A percentile compares a stretch with the other conserved stretches of the same genome.
Evolutionary conservation across 2,113 vertebrate genomes (phyloP).

Genomic region (Entosphenus tridentatus): DNA sequence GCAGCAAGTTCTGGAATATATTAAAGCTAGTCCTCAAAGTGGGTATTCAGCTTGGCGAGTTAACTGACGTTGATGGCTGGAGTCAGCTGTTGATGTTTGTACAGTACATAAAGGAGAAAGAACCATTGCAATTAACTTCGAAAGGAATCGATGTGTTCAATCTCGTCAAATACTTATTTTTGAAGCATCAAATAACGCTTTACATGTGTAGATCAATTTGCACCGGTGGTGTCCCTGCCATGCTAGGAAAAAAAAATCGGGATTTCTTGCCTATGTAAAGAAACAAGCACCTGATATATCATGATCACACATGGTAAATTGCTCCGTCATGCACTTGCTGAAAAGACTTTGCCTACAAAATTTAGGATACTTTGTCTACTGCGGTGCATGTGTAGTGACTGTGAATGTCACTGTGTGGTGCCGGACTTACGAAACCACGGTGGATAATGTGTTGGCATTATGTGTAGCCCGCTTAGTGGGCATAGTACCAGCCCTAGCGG

Average conservation of each 20-base stretch:
- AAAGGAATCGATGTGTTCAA: slow-evolving; percentile 11
- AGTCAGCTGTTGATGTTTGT: slow-evolving; percentile 16
- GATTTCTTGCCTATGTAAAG: neutral
- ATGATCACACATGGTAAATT: neutral
- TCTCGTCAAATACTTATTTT: slow-evolving; percentile 15
- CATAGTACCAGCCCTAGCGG: no score
- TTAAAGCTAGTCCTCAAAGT: slow-evolving; percentile 12
- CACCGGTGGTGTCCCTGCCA: neutral
- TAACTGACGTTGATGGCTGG: slow-evolving; percentile 12
- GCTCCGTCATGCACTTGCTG: neutral
- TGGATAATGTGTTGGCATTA: no score
- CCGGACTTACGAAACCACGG: no score
- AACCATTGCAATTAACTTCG: slow-evolving; percentile 11
- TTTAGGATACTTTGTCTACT: slow-evolving; percentile 1
- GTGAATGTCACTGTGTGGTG: no score
- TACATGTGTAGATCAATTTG: neutral
- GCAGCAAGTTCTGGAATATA: slow-evolving; percentile 8
- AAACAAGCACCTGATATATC: neutral
- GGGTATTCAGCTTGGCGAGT: slow-evolving; percentile 15
- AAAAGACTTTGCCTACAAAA: neutral
- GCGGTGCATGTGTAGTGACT: neutral
- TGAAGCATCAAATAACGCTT: slow-evolving; percentile 9
- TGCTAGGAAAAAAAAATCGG: neutral
- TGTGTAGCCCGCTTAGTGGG: no score
- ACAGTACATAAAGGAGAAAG: slow-evolving; percentile 14